phyloP scores from a whole-genome alignment of 2,888 invertebrate species.

The Notodonta ziczac region DNA sequence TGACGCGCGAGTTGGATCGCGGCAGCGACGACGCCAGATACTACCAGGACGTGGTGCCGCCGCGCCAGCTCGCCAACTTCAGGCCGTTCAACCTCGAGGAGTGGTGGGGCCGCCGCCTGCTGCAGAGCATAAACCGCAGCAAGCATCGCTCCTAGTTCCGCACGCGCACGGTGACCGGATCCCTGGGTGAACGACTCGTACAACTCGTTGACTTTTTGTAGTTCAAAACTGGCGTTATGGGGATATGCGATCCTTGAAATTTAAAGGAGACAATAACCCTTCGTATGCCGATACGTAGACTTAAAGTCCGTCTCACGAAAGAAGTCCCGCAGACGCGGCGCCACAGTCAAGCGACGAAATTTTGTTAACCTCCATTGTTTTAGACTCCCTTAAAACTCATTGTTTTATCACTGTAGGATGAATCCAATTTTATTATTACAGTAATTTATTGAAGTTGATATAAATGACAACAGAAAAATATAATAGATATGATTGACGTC shows the following conservation, averaged over 20 bases:
- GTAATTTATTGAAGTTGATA: no score
- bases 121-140: conserved; percentile 86
- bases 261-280: no score
- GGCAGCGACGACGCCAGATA: conserved; percentile 83
- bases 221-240: not conserved
- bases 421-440: no score
- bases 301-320: no score
- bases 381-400: no score
- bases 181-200: not conserved
- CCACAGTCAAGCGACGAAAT: no score
- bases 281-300: no score
- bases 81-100: conserved; percentile 91
- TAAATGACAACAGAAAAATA: no score
- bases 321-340: no score
- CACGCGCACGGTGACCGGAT: not conserved
- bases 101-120: conserved; percentile 89
- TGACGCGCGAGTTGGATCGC: conserved; percentile 83
- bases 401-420: no score
- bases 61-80: conserved; percentile 87
- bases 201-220: not conserved
- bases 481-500: no score
- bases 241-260: not conserved
- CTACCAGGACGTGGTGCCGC: conserved; percentile 87
- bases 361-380: no score
- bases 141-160: conserved; percentile 78